A percentile compares a stretch with the other conserved stretches of the same genome.
Evolutionary conservation across 2,113 vertebrate species (phyloP).

Genomic region (Barbus barbus): DNA sequence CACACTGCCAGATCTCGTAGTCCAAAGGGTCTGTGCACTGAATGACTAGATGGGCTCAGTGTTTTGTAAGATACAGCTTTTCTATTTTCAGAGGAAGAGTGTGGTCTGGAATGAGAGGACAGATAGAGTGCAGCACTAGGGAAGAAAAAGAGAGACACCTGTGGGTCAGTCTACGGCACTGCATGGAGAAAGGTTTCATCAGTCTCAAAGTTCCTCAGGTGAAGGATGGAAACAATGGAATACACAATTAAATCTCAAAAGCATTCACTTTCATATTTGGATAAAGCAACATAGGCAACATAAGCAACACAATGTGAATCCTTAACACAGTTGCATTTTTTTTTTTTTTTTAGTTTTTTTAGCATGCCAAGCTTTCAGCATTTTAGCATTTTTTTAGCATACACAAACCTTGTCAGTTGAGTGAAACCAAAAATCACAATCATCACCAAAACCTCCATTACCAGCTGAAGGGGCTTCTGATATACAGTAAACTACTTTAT

Average conservation of each 20-base stretch:
- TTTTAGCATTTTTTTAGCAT: background rate
- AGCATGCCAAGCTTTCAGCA: background rate
- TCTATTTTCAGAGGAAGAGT: constrained; percentile 44
- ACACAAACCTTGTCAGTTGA: background rate
- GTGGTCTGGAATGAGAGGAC: constrained; percentile 37
- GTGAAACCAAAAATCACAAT: background rate
- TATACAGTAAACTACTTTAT: background rate
- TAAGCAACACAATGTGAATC: too few species aligned
- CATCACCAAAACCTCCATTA: background rate
- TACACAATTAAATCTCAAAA: background rate
- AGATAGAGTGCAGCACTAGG: constrained; percentile 49
- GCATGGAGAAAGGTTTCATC: too few species aligned
- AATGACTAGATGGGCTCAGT: constrained; percentile 43
- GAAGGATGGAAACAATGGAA: background rate
- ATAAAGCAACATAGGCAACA: background rate
- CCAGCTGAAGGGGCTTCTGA: background rate
- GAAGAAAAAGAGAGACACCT: constrained; percentile 83
- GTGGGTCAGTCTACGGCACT: constrained; percentile 69
- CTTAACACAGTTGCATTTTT: too few species aligned
- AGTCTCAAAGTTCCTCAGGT: too few species aligned
- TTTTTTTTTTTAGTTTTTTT: background rate
- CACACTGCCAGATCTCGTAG: constrained; percentile 39
- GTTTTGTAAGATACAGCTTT: constrained; percentile 23
- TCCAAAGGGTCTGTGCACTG: constrained; percentile 44
- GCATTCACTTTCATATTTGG: background rate